These are phyloP conservation scores for Tetragonisca angustula DNA, from an alignment of 2,888 invertebrate species.

Conservation along the genomic window DNA sequence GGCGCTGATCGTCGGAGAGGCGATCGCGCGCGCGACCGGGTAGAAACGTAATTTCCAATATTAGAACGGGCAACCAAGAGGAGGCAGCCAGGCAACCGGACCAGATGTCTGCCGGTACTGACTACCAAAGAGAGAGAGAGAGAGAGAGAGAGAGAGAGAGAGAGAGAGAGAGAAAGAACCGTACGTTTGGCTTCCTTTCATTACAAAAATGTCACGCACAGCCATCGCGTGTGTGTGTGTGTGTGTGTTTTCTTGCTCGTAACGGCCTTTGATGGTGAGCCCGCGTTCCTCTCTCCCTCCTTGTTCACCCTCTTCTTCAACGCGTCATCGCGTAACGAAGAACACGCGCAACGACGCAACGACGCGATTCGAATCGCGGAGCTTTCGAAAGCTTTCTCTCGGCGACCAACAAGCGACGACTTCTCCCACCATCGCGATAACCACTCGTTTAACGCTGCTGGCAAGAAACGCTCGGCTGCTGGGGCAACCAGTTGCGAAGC, in stretches of 20 bases:
- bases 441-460: constrained; percentile 5
- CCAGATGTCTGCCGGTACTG: constrained; percentile 80
- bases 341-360: not conserved
- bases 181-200: constrained; percentile 81
- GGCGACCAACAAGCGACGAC: not conserved
- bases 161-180: constrained; percentile 34
- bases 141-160: too few relatives aligned
- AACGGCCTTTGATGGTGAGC: constrained; percentile 52
- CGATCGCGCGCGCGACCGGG: constrained; percentile 61
- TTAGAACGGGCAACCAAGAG: constrained; percentile 82
- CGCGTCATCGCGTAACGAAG: constrained; percentile 8
- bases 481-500: constrained; percentile 44
- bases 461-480: constrained; percentile 19
- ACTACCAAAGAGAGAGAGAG: constrained; percentile 35
- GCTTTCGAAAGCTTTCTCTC: not conserved
- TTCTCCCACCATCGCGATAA: not conserved
- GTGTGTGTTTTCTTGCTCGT: constrained; percentile 56
- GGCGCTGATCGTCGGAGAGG: constrained; percentile 62
- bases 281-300: constrained; percentile 8
- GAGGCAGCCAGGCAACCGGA: constrained; percentile 74
- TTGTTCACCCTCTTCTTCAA: not conserved
- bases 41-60: constrained; percentile 82
- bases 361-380: not conserved
- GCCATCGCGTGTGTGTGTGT: constrained; percentile 63
- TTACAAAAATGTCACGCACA: constrained; percentile 84